A percentile compares a stretch with the other conserved stretches of the same genome.
phyloP scores from a whole-genome alignment of 53 echinoderm and acorn worm species.

The Arbacia lixula region DNA sequence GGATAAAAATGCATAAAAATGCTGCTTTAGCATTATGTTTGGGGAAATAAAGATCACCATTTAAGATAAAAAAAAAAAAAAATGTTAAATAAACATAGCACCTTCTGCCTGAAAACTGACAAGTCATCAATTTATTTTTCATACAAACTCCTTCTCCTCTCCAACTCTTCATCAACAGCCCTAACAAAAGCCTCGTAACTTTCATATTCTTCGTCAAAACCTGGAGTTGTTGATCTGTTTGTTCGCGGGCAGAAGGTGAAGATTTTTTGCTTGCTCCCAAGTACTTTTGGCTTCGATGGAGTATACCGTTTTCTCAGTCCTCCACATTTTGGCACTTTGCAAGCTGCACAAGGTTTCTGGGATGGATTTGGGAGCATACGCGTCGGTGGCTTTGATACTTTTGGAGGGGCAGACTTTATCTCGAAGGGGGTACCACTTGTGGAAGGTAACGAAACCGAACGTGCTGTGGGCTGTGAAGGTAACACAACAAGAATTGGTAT shows the following conservation, averaged over 20 bases:
- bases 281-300: neutral
- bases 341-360: neutral
- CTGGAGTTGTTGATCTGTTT: neutral
- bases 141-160: neutral
- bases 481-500: neutral
- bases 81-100: no score
- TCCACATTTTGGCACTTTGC: neutral
- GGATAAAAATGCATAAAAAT: no score
- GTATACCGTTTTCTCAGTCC: neutral
- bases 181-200: conserved; percentile 7
- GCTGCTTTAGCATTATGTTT: no score
- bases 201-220: neutral
- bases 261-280: neutral
- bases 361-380: neutral
- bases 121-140: no score
- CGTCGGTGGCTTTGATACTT: neutral
- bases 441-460: neutral
- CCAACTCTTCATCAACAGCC: conserved; percentile 1
- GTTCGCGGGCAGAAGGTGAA: neutral
- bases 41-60: no score
- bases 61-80: no score
- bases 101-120: no score
- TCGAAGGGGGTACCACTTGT: conserved; percentile 7
- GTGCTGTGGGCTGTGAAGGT: neutral
- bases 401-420: neutral